phyloP scores from a whole-genome alignment of 2,113 vertebrate species.

The Mus pahari region DNA sequence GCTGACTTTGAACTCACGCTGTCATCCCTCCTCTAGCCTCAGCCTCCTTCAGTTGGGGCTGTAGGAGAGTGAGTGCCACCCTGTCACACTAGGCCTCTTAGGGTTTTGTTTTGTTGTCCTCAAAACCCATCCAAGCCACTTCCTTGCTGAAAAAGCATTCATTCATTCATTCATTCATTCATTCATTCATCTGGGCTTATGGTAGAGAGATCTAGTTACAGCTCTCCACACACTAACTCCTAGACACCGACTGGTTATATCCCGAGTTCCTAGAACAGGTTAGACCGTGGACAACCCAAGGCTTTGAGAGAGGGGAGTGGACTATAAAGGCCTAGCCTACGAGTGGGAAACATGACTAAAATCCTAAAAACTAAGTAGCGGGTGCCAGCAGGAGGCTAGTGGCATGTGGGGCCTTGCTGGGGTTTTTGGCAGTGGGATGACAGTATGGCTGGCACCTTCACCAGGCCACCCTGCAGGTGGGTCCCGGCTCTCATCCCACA shows the following conservation, averaged over 20 bases:
- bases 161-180: neutral
- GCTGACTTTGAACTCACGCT: neutral
- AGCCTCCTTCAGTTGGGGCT: neutral
- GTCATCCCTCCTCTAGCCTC: neutral
- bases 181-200: neutral
- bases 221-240: too few species aligned
- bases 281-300: neutral
- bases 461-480: neutral
- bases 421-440: slow-evolving; percentile 83
- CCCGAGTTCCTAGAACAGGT: neutral
- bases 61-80: neutral
- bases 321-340: neutral
- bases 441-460: neutral
- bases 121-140: neutral
- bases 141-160: neutral
- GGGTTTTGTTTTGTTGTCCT: neutral
- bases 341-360: neutral
- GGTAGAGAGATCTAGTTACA: neutral
- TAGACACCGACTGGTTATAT: neutral
- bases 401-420: slow-evolving; percentile 91
- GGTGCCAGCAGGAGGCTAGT: neutral
- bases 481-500: neutral
- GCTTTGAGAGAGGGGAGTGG: neutral
- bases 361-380: neutral
- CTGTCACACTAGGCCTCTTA: neutral